Evolutionary conservation across 2,888 invertebrate species (phyloP).

Genomic region (Deroplatys truncata): DNA sequence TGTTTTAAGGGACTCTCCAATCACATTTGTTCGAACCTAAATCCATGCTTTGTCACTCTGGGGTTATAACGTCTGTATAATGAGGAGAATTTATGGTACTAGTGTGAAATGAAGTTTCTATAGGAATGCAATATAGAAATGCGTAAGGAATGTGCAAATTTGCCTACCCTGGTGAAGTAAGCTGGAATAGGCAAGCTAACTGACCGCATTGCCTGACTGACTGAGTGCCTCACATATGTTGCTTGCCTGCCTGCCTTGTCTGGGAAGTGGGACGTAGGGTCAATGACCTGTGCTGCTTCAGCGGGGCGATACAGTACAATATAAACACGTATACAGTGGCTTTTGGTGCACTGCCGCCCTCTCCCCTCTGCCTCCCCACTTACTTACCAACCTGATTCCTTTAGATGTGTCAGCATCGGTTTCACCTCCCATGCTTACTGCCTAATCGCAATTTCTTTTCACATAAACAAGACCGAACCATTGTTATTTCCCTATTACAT

Average conservation of each 20-base stretch:
- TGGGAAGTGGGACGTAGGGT: slow-evolving; percentile 27
- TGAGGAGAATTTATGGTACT: too few relatives aligned
- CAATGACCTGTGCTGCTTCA: slow-evolving; percentile 12
- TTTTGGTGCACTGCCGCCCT: background rate
- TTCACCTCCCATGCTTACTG: background rate
- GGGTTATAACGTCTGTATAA: too few relatives aligned
- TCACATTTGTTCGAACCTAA: too few relatives aligned
- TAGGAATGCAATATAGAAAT: too few relatives aligned
- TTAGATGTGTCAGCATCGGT: background rate
- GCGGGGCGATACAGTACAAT: background rate
- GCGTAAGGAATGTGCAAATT: too few relatives aligned
- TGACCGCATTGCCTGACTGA: background rate
- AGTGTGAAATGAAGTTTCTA: too few relatives aligned
- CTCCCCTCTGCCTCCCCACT: background rate
- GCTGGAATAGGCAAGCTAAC: background rate
- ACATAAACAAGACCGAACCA: too few relatives aligned
- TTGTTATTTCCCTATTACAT: too few relatives aligned
- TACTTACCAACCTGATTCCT: background rate
- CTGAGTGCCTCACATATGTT: slow-evolving; percentile 24
- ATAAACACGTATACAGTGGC: background rate
- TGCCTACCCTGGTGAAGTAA: background rate
- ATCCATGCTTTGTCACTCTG: too few relatives aligned
- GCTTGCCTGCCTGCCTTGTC: slow-evolving; percentile 10
- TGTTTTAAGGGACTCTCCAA: too few relatives aligned
- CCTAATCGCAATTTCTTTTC: background rate